These are phyloP conservation scores for Epizoanthus illoricatus DNA, from an alignment of 92 coral and sea anemone genomes.

Conservation along the genomic window DNA sequence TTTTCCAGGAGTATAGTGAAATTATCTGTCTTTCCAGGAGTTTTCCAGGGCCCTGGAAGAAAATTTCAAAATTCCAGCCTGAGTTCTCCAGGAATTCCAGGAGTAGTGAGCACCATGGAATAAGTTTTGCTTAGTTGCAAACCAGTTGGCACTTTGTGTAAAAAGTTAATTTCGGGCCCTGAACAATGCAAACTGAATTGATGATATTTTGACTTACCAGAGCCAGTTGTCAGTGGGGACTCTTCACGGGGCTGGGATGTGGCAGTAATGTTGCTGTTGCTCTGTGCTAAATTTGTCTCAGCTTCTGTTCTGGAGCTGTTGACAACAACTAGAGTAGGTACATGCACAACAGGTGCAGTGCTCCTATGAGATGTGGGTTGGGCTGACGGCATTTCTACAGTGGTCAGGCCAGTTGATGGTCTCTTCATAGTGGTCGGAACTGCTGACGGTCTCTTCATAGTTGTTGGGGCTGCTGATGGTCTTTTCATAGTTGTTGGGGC, in stretches of 20 bases:
- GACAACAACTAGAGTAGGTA: slow-evolving; percentile 30
- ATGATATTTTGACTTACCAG: neutral
- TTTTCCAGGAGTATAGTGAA: no score
- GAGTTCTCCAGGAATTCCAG: no score
- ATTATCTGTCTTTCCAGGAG: no score
- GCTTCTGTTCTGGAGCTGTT: slow-evolving; percentile 16
- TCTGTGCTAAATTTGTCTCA: slow-evolving; percentile 31
- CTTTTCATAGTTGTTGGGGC: neutral
- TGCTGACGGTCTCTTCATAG: neutral
- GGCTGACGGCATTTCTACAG: neutral
- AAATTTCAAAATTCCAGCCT: no score
- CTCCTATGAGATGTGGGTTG: slow-evolving; percentile 7
- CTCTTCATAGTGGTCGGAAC: neutral
- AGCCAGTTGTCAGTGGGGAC: neutral
- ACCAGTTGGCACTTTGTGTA: no score
- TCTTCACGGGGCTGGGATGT: slow-evolving; percentile 9
- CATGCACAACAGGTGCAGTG: neutral
- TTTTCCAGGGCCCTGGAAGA: no score
- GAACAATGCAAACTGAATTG: no score
- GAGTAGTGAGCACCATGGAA: no score
- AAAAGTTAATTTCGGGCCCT: no score
- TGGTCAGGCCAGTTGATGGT: neutral
- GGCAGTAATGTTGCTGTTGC: slow-evolving; percentile 2
- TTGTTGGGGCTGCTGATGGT: neutral
- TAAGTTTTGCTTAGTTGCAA: no score